Evolutionary conservation across 2,113 vertebrate species (phyloP), one percentile per base, ranked within the genome.

Genomic region (Azemiops feae): DNA sequence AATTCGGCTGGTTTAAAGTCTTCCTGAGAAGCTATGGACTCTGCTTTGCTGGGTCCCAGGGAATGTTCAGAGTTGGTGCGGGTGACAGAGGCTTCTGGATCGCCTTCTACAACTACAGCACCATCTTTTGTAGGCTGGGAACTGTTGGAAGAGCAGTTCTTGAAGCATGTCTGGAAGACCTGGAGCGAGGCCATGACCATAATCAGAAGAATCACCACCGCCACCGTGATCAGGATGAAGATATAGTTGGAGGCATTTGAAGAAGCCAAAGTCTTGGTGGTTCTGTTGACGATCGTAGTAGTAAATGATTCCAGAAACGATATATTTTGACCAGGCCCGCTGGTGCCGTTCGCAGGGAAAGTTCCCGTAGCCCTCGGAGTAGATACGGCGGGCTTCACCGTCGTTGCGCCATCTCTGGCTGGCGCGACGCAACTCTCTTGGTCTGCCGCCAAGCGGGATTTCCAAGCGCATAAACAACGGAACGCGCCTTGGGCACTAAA

Each of bases 131-230:
- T n/a, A 4, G 87, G 7, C 6, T 8, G 23, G 85, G 92, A 89
- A 12, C 93, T 91, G 54, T 93, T 96, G 64, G 96, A 96, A 93
- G 97, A 97, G 91, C 97, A 97, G 69, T 97, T 81, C 93, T 95
- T 97, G 96, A 97, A 98, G 90, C 97, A 98, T 52, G 97, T 74
- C 91, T 96, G 97, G 96, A 97, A 98, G 88, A 97, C 96, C 20
- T 97, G 97, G 91, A 98, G 87, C 6, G 97, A 95, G 3, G 96
- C 97, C 95, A 97, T 96, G 91, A 97, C 95, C 93, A 98, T 92
- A 87, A 98, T 94, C 88, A 98, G 1, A 90, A 98, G 90, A 92
- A 97, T 96, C 4, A 98, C 95, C 9, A 98, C 97, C 0, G 97
- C 97, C 34, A 97, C 91, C 34, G 97, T 93, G 85, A 98, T 97